Base-by-base conservation (phyloP, 2,113 vertebrate species). In the Lepidothrix coronata region DNA sequence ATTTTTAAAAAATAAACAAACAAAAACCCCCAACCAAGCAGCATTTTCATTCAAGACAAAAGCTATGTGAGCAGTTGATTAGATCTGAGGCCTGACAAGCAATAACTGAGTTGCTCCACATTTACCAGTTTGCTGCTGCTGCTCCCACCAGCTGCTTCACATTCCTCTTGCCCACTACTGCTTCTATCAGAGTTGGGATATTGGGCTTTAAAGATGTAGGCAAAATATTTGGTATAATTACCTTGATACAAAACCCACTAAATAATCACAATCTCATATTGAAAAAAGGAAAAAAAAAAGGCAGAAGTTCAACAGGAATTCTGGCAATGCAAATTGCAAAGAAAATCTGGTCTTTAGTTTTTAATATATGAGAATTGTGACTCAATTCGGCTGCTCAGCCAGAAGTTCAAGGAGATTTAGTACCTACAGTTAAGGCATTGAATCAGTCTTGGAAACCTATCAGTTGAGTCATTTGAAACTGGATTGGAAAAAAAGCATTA, bases 331-430 rank as follows among this genome's bases (percentile, higher is more conserved):
- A 90, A 88, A 89, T 23, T 89, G 68, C 35, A 78, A 78, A 87
- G 61, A 46, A 91, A 89, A 89, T 65, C 41, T n/a, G 23, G 22
- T n/a, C 49, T 93, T 86, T 75, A 77, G 74, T 86, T 94, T 92
- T 94, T 78, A 89, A 82, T 87, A n/a, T 24, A 70, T 39, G 84
- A 92, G 57, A 89, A 94, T 67, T 0, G 0, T 52, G 74, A 91
- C 41, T 92, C 61, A 82, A 49, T 61, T 92, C 31, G 46, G 28
- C n/a, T 66, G 24, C 66, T 76, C 41, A 93, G 81, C 8, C 77
- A 92, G 74, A 87, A 93, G 27, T 76, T 81, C 87, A 94, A 88
- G 81, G 31, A 78, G 49, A 78, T 92, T 91, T 79, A 95, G 72
- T 68, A 43, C n/a, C 66, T 43, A 43, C 15, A 63, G 22, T 25